Evolutionary conservation across 2,888 invertebrate species (phyloP).

Genomic region (Drosophila fulvimacula): DNA sequence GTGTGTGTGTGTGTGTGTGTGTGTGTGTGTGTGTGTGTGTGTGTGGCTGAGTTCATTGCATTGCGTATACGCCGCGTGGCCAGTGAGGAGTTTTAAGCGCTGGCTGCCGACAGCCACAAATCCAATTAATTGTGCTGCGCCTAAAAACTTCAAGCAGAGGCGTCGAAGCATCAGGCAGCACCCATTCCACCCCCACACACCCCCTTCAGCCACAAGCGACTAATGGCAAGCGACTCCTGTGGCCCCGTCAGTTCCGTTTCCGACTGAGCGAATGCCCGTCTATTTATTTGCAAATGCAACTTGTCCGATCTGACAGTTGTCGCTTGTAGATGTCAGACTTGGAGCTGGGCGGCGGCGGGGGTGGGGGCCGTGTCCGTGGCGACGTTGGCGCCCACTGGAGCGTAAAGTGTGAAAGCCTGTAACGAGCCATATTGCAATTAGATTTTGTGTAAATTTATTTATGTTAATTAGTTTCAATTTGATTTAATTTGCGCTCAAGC

Average conservation of each 20-base stretch:
- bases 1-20: neutral
- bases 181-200: neutral
- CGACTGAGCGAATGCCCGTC: conserved; percentile 67
- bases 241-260: conserved; percentile 66
- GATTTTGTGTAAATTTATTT: conserved; percentile 79
- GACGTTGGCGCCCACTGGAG: conserved; percentile 54
- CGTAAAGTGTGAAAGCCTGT: conserved; percentile 75
- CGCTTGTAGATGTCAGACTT: conserved; percentile 65
- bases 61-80: conserved; percentile 69
- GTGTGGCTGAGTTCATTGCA: conserved; percentile 22
- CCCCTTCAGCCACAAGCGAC: neutral
- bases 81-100: conserved; percentile 20
- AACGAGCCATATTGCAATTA: conserved; percentile 78
- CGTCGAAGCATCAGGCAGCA: conserved; percentile 62
- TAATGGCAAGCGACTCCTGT: conserved; percentile 42
- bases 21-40: neutral
- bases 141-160: conserved; percentile 75
- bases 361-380: neutral
- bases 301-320: conserved; percentile 78
- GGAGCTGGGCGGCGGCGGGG: neutral
- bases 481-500: conserved; percentile 71
- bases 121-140: conserved; percentile 78
- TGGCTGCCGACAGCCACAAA: conserved; percentile 31
- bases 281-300: conserved; percentile 79
- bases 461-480: conserved; percentile 80